Evolutionary conservation across 2,797 vertebrate species (phyloP).

Genomic region (Nannoperca australis): DNA sequence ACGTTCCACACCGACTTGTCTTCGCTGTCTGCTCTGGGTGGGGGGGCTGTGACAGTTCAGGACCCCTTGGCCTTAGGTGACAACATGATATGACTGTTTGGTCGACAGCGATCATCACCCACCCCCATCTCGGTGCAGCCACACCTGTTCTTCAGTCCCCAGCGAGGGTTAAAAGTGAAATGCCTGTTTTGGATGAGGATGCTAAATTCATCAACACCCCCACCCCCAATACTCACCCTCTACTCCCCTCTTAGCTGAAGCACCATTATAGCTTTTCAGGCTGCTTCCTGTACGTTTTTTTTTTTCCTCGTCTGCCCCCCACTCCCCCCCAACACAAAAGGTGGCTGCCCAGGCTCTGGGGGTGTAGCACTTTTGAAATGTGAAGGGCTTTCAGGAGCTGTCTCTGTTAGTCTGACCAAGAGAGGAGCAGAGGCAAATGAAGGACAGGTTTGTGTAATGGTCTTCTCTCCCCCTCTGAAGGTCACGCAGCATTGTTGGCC

Average conservation of each 20-base stretch:
- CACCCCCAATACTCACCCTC: slow-evolving; percentile 66
- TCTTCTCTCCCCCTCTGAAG: slow-evolving; percentile 75
- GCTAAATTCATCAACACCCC: slow-evolving; percentile 88
- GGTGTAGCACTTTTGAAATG: slow-evolving; percentile 84
- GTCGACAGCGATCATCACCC: slow-evolving; percentile 40
- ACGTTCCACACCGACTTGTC: slow-evolving; percentile 44
- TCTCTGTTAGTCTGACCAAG: slow-evolving; percentile 79
- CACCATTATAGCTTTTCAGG: slow-evolving; percentile 91
- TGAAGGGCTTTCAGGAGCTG: slow-evolving; percentile 83
- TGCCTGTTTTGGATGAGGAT: slow-evolving; percentile 83
- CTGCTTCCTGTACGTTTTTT: slow-evolving; percentile 90
- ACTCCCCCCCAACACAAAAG: slow-evolving; percentile 83
- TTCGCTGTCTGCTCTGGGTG: slow-evolving; percentile 38
- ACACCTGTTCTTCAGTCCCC: slow-evolving; percentile 62
- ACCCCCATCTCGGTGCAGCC: slow-evolving; percentile 9
- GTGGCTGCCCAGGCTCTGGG: slow-evolving; percentile 84
- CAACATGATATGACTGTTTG: slow-evolving; percentile 21
- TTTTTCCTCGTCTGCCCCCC: slow-evolving; percentile 83
- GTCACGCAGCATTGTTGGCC: slow-evolving; percentile 87
- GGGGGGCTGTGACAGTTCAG: slow-evolving; percentile 16
- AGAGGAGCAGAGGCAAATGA: slow-evolving; percentile 61
- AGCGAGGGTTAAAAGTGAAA: slow-evolving; percentile 66
- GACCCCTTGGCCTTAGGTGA: slow-evolving; percentile 38
- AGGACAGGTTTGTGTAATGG: slow-evolving; percentile 87
- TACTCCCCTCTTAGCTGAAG: slow-evolving; percentile 80